phyloP scores from a whole-genome alignment of 2,797 vertebrate species.

The Hylomyscus alleni region DNA sequence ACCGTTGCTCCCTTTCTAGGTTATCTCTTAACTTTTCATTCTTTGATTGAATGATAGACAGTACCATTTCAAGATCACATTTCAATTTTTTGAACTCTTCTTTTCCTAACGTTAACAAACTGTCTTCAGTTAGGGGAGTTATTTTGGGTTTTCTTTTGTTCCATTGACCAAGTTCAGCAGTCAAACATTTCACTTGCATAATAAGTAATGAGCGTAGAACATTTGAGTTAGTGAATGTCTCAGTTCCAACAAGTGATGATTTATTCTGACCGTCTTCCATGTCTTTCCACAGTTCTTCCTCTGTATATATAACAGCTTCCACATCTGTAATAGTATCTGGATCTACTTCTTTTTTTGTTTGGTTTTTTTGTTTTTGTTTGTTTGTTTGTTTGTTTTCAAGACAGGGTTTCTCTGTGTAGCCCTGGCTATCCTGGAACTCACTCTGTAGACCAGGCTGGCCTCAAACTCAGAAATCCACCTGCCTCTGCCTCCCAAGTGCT shows the following conservation, averaged over 20 bases:
- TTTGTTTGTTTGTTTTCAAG: too few species aligned
- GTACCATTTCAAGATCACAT: conserved; percentile 92
- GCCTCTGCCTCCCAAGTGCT: too few species aligned
- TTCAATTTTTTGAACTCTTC: conserved; percentile 92
- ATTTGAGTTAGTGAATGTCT: too few species aligned
- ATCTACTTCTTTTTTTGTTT: conserved; percentile 75
- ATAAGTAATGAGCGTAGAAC: conserved; percentile 78
- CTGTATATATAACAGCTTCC: background rate
- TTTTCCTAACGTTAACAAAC: too few species aligned
- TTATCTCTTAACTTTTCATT: conserved; percentile 91
- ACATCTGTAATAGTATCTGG: background rate
- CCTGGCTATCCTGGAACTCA: too few species aligned
- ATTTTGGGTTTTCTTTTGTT: conserved; percentile 77
- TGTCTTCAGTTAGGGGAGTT: too few species aligned
- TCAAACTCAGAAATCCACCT: too few species aligned
- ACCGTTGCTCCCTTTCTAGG: conserved; percentile 89
- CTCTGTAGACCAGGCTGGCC: too few species aligned
- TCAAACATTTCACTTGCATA: conserved; percentile 80
- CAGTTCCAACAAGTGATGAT: too few species aligned
- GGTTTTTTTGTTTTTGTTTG: too few species aligned
- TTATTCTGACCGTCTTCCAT: conserved; percentile 79
- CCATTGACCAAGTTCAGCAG: conserved; percentile 82
- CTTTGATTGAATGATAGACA: conserved; percentile 89
- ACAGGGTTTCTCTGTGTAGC: too few species aligned
- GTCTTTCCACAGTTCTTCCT: conserved; percentile 84